Conservation (phyloP, 2,113 vertebrate species). For the Pagrus major region DNA sequence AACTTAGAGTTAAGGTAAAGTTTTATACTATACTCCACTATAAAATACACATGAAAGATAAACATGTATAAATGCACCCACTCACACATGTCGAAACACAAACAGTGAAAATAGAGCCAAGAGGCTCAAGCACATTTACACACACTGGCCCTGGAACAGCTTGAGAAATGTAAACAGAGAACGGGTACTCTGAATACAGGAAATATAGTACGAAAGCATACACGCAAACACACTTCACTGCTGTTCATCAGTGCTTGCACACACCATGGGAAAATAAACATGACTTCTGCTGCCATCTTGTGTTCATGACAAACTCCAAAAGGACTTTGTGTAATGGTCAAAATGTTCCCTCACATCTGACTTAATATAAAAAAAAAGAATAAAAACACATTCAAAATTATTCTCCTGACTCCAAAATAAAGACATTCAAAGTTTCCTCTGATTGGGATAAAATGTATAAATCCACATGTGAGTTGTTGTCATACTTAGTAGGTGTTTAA, state of each 20-base stretch:
- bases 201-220: not conserved
- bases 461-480: not conserved
- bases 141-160: not conserved
- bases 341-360: not conserved
- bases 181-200: not conserved
- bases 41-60: not conserved
- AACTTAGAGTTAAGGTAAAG: not conserved
- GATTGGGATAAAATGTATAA: not conserved
- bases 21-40: not conserved
- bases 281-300: slow-evolving; percentile 63
- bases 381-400: not conserved
- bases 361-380: not conserved
- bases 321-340: not conserved
- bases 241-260: not conserved
- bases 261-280: not conserved
- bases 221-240: not conserved
- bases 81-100: not conserved
- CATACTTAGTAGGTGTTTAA: not conserved
- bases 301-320: slow-evolving; percentile 24
- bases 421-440: not conserved
- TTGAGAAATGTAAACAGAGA: not conserved
- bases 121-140: not conserved
- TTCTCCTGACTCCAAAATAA: not conserved
- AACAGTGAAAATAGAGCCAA: not conserved
- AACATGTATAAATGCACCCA: not conserved